Percentiles rank a stretch among this genome's conserved stretches.
Conservation (phyloP, 2,797 vertebrate species). For the Menidia menidia region DNA sequence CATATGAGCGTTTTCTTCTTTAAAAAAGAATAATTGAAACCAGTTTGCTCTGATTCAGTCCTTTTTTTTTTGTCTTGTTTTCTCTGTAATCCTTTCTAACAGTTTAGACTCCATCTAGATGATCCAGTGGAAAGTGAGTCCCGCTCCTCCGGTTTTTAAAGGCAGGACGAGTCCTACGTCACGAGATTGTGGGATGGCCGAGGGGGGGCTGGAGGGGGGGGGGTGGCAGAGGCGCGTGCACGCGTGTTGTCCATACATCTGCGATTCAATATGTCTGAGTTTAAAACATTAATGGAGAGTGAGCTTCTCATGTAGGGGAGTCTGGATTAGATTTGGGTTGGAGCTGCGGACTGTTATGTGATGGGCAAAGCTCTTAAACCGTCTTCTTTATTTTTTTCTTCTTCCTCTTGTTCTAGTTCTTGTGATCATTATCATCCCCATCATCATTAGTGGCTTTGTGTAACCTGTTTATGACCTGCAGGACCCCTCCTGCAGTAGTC, state of each 20-base stretch:
- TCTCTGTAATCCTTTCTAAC: constrained; percentile 18
- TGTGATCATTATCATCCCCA: too few relatives aligned
- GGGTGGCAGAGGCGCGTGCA: neutral
- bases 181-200: constrained; percentile 24
- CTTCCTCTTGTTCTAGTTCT: too few relatives aligned
- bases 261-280: neutral
- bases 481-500: too few relatives aligned
- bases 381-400: too few relatives aligned
- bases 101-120: neutral
- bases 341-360: too few relatives aligned
- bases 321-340: too few relatives aligned
- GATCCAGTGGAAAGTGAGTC: constrained; percentile 25
- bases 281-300: neutral
- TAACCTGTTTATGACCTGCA: too few relatives aligned
- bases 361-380: too few relatives aligned
- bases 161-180: constrained; percentile 56
- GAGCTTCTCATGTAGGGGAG: neutral
- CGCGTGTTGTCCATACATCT: neutral
- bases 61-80: neutral
- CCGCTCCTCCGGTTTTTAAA: constrained; percentile 50
- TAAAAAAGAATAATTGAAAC: neutral
- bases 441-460: too few relatives aligned
- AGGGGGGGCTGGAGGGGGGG: too few relatives aligned
- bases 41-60: neutral
- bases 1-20: neutral